phyloP scores from a whole-genome alignment of 2,888 invertebrate species.

The Oligia latruncula region DNA sequence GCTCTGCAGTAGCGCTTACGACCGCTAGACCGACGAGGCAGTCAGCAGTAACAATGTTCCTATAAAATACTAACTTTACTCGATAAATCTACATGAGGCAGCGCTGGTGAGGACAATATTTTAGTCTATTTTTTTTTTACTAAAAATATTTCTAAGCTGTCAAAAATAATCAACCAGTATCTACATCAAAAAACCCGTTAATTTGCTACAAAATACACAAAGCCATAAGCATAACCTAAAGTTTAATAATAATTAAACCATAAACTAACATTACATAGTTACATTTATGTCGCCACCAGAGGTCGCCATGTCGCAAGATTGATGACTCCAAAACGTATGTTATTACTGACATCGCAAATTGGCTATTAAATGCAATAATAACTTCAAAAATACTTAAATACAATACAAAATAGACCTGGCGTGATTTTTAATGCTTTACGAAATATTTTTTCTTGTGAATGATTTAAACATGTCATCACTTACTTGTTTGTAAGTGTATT shows the following conservation, averaged over 20 bases:
- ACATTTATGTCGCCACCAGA: slow-evolving; percentile 38
- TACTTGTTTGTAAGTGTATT: neutral
- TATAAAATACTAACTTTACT: neutral
- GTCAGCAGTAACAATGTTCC: neutral
- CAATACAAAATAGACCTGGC: slow-evolving; percentile 22
- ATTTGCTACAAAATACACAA: slow-evolving; percentile 3
- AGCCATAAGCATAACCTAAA: neutral
- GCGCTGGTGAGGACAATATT: no score
- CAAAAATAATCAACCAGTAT: neutral
- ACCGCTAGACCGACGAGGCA: neutral
- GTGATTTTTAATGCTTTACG: slow-evolving; percentile 16
- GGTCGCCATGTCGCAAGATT: slow-evolving; percentile 23
- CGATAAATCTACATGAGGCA: no score
- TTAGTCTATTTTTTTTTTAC: neutral
- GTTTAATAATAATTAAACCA: slow-evolving; percentile 17
- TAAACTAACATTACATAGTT: slow-evolving; percentile 21
- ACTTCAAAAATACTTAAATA: slow-evolving; percentile 7
- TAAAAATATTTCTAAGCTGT: neutral
- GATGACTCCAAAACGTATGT: slow-evolving; percentile 8
- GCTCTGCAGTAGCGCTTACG: neutral
- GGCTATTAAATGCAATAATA: slow-evolving; percentile 20
- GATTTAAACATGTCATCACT: slow-evolving; percentile 15
- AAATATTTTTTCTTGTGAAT: slow-evolving; percentile 7
- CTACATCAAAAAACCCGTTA: neutral
- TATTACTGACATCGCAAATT: slow-evolving; percentile 14